Conservation (phyloP, 2,888 invertebrate genomes). For the Sycophila texana region DNA sequence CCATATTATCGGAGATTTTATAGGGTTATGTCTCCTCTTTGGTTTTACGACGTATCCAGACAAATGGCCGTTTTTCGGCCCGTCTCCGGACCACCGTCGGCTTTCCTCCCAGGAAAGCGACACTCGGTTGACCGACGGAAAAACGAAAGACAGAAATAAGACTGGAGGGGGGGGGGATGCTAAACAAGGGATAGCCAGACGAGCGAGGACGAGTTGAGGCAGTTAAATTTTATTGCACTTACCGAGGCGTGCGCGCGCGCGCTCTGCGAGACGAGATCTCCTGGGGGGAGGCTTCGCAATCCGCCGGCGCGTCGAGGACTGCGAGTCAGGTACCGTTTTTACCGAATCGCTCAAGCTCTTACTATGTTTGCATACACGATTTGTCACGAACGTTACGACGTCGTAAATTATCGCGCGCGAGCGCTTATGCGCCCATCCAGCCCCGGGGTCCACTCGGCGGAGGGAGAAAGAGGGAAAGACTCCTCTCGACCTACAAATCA, state of each 20-base stretch:
- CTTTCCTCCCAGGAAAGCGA: constrained; percentile 51
- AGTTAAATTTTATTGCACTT: constrained; percentile 72
- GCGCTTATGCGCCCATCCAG: constrained; percentile 53
- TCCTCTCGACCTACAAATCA: constrained; percentile 61
- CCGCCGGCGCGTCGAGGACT: constrained; percentile 23
- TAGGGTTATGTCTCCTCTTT: constrained; percentile 15
- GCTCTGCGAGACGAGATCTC: constrained; percentile 24
- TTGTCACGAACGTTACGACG: constrained; percentile 71
- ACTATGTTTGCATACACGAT: constrained; percentile 73
- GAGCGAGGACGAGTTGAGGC: constrained; percentile 53
- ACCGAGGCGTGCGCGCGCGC: constrained; percentile 25
- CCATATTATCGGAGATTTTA: constrained; percentile 1
- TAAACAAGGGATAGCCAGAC: constrained; percentile 14
- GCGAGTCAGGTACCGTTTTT: constrained; percentile 68
- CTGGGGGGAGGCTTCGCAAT: constrained; percentile 51
- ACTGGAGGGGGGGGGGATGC: not conserved
- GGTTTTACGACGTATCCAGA: constrained; percentile 22
- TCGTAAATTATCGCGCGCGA: constrained; percentile 69
- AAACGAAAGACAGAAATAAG: constrained; percentile 1
- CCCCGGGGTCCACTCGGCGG: constrained; percentile 28
- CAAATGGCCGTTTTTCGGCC: constrained; percentile 31
- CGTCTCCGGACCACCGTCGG: constrained; percentile 53
- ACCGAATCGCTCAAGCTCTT: constrained; percentile 64
- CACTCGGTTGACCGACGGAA: constrained; percentile 12
- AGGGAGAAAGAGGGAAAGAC: constrained; percentile 21